Evolutionary conservation across 2,797 vertebrate genomes (phyloP).

Genomic region (Coendou prehensilis): DNA sequence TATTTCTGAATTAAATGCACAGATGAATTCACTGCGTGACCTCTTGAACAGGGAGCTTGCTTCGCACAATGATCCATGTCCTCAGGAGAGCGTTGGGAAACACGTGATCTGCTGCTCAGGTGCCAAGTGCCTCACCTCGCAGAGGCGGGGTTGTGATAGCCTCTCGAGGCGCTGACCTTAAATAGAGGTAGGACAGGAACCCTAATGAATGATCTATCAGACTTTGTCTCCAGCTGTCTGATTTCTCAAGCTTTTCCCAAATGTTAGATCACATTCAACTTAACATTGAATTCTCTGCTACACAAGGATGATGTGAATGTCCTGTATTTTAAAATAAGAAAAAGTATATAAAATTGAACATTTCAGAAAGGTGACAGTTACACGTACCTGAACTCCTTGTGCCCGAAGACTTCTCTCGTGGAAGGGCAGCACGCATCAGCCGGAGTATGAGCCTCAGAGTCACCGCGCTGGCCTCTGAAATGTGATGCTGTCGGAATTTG

Average conservation of each 20-base stretch:
- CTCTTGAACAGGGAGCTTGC: background rate
- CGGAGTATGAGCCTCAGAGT: background rate
- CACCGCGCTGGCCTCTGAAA: background rate
- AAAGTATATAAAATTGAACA: background rate
- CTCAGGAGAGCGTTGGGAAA: background rate
- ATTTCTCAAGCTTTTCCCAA: slow-evolving; percentile 20
- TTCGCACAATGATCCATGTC: background rate
- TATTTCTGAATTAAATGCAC: background rate
- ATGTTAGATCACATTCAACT: background rate
- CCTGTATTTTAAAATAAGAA: background rate
- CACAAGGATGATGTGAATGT: background rate
- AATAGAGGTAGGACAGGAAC: background rate
- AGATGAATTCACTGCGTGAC: background rate
- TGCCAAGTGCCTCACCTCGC: background rate
- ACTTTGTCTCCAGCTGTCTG: background rate
- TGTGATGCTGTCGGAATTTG: background rate
- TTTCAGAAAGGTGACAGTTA: background rate
- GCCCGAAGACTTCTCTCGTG: background rate
- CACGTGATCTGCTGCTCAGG: background rate
- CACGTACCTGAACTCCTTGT: background rate
- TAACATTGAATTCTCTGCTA: background rate
- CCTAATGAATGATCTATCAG: background rate
- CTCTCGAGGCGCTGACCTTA: background rate
- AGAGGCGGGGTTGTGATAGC: background rate
- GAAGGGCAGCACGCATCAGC: background rate